These are phyloP conservation scores for Hemiscyllium ocellatum DNA, from an alignment of 2,113 vertebrate genomes.

Conservation along the genomic window DNA sequence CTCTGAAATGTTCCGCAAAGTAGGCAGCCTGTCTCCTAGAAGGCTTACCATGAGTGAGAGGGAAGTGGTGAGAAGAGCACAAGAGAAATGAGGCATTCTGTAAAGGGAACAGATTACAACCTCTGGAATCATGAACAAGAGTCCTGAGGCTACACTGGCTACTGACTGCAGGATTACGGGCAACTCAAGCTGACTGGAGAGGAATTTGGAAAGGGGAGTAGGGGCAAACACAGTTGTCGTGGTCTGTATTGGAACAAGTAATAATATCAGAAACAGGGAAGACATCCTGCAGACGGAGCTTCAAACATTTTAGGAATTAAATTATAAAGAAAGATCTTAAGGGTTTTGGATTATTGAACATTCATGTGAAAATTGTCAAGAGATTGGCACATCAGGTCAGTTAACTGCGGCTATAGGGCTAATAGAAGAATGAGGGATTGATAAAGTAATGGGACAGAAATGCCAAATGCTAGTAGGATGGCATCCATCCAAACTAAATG, in stretches of 20 bases:
- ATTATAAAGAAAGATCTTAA: not conserved
- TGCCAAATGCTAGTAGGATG: no score
- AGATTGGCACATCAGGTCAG: no score
- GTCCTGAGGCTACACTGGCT: not conserved
- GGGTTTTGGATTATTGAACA: not conserved
- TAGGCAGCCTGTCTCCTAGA: no score
- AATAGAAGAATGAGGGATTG: no score
- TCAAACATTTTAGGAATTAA: not conserved
- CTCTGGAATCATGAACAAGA: not conserved
- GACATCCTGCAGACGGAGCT: not conserved
- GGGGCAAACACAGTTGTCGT: not conserved
- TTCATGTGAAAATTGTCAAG: no score
- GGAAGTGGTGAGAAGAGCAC: not conserved
- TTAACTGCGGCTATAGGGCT: no score
- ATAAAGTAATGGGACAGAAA: no score
- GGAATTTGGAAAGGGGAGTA: not conserved
- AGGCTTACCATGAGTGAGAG: not conserved
- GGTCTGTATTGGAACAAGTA: not conserved
- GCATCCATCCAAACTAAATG: no score
- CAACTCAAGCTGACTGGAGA: not conserved
- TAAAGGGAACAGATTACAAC: not conserved
- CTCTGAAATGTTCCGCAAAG: no score
- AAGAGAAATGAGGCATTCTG: not conserved
- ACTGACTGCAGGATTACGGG: not conserved
- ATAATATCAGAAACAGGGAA: not conserved